Percentiles rank a stretch among this genome's conserved stretches.
Evolutionary conservation across 2,888 invertebrate genomes (phyloP).

Genomic region (Mystacides longicornis): DNA sequence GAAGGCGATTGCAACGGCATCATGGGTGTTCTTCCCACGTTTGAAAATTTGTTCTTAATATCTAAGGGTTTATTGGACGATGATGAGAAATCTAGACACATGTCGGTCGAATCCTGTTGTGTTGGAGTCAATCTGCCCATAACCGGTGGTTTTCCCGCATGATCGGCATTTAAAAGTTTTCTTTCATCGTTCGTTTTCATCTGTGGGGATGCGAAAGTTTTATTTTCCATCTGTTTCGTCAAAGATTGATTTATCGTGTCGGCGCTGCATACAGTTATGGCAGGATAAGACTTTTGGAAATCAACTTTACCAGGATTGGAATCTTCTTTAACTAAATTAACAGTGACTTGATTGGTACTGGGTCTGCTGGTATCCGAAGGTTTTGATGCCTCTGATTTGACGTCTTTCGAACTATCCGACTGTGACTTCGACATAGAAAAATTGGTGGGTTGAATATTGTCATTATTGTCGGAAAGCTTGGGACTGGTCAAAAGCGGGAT

Average conservation of each 20-base stretch:
- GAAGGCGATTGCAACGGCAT: slow-evolving; percentile 55
- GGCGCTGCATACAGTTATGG: slow-evolving; percentile 23
- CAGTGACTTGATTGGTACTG: slow-evolving; percentile 22
- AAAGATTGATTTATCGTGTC: slow-evolving; percentile 29
- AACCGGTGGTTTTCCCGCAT: slow-evolving; percentile 40
- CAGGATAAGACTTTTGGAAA: slow-evolving; percentile 19
- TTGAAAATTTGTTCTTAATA: slow-evolving; percentile 33
- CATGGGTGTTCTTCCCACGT: slow-evolving; percentile 38
- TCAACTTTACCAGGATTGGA: slow-evolving; percentile 13
- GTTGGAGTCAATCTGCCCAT: slow-evolving; percentile 43
- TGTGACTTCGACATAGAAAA: slow-evolving; percentile 31
- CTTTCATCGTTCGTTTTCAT: slow-evolving; percentile 39
- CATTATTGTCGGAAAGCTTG: slow-evolving; percentile 26
- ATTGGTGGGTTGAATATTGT: slow-evolving; percentile 35
- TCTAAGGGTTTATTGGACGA: slow-evolving; percentile 37
- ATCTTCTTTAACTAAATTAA: slow-evolving; percentile 31
- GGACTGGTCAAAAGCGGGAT: slow-evolving; percentile 16
- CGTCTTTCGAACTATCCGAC: slow-evolving; percentile 23
- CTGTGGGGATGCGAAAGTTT: slow-evolving; percentile 40
- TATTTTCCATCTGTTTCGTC: slow-evolving; percentile 34
- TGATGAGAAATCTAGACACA: slow-evolving; percentile 59
- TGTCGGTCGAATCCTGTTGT: slow-evolving; percentile 56
- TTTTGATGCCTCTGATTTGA: slow-evolving; percentile 36
- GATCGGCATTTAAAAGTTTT: slow-evolving; percentile 13
- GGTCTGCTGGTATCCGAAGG: slow-evolving; percentile 37